Evolutionary conservation across 2,113 vertebrate species (phyloP), one percentile per base, ranked within the genome.

Genomic region (Polypterus bichir): DNA sequence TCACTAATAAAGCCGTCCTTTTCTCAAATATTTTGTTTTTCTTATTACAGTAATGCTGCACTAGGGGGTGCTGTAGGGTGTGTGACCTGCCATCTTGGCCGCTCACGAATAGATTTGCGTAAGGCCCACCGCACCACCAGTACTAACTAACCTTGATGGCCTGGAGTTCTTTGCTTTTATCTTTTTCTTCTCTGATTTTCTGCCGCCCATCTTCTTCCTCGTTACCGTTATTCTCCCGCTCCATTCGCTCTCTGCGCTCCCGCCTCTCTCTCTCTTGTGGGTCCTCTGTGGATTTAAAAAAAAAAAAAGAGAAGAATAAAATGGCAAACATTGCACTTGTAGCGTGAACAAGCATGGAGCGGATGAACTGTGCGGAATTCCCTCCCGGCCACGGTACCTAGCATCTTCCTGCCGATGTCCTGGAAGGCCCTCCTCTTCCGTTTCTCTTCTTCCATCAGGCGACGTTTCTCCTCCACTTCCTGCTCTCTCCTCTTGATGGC

Each of bases 171-270:
- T 98, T 98, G 79, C 88, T 85, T 72, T 97, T 97, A 67, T 98
- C 96, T 49, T 98, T 98, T 74, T 98, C 96, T 71, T 97, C 93
- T 4, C 96, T 85, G 66, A 98, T 93, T 69, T 98, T 98, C 72
- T 91, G 89, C 59, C 94, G 77, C 48, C 90, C 94, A 48, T 97
- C 94, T 51, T 97, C 93, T 0, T 97, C 94, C 69, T 96, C 92
- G 0, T 92, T 95, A 45, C 92, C 93, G 0, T 98, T 97, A 73
- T 85, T 98, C 68, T 98, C 96, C 44, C 96, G 78, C 63, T 98
- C 94, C 86, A 97, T 93, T 57, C 94, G 79, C 61, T 98, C 95
- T 0, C 96, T 82, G 7, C 94, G 86, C 64, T 97, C 94, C 0
- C 96, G 75, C 1, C 94, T 83, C 61, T 97, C 95, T 0, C 95